A percentile compares a stretch with the other conserved stretches of the same genome.
These are phyloP conservation scores for Mus spicilegus DNA, from an alignment of 2,113 vertebrate genomes.

Conservation along the genomic window DNA sequence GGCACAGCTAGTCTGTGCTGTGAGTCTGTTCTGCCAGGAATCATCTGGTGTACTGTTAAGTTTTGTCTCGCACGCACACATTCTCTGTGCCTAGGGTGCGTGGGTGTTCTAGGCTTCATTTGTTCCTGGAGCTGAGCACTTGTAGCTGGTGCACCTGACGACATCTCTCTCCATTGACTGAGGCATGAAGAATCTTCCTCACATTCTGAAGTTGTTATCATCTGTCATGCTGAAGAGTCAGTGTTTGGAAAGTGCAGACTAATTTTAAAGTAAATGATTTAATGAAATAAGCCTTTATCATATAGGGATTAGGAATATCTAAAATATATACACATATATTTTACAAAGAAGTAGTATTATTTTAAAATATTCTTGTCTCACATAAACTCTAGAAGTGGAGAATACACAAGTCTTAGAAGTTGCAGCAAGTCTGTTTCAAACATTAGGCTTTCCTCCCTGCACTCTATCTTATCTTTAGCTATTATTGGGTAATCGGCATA, in stretches of 20 bases:
- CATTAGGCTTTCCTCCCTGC: neutral
- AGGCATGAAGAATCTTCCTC: conserved; percentile 48
- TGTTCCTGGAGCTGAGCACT: neutral
- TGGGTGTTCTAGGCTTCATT: conserved; percentile 31
- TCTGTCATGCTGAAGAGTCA: conserved; percentile 11
- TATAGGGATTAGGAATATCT: neutral
- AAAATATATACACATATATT: neutral
- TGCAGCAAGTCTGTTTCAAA: neutral
- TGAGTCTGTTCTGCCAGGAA: neutral
- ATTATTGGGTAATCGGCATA: neutral
- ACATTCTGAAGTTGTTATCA: conserved; percentile 23
- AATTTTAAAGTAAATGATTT: conserved; percentile 50
- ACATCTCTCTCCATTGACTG: neutral
- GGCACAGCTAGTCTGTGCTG: neutral
- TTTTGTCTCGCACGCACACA: conserved; percentile 41
- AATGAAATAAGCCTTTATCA: conserved; percentile 26
- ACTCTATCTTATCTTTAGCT: neutral
- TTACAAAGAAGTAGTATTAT: neutral
- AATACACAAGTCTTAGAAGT: neutral
- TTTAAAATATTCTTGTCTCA: conserved; percentile 15
- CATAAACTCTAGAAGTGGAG: conserved; percentile 1
- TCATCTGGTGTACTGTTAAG: neutral
- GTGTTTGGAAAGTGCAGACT: neutral
- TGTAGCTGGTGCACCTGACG: neutral
- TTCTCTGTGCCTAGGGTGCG: conserved; percentile 40